Base-by-base conservation (phyloP, 2,113 vertebrate genomes). In the Sisor rabdophorus region DNA sequence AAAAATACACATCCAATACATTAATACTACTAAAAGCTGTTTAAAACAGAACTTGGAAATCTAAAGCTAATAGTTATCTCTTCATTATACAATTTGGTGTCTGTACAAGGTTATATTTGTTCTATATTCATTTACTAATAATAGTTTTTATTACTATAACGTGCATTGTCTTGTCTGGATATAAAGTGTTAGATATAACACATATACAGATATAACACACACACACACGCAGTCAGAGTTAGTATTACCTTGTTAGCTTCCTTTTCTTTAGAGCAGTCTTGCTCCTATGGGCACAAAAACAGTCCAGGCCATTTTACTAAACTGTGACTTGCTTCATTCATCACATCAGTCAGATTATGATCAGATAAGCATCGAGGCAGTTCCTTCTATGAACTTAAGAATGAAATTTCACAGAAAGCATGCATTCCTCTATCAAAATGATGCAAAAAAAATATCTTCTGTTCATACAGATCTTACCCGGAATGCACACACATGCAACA, bases 201-300 rank as follows among this genome's bases (percentile, higher is more conserved):
- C 20, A 22, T n/a, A 0, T 5, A 32, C 40, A 40, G 13, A 60
- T 53, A 50, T 15, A 1, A 79, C n/a, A 77, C 60, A 59, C 22
- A 73, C 11, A 71, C 68, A 80, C 26, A 58, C 63, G 15, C 68
- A 70, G 47, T 52, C 2, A 56, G 5, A 72, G 82, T 75, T 78
- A 44, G 4, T 85, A 91, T 86, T 95, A 98, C 97, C 96, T 96
- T 54, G 95, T 96, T 84, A 98, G 89, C 82, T 96, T 98, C 88
- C 95, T 93, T 91, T 97, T 98, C 94, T 98, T 98, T 87, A 98
- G 88, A 59, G 95, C 96, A 16, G 96, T 97, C 92, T 98, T 98
- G 91, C 93, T 95, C 97, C 97, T 98, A 88, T 53, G 40, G 79
- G 55, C 44, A 17, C 56, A 84, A 90, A 88, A 90, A 88, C 85